Base-by-base conservation (phyloP, 2,113 vertebrate species). In the Oophaga pumilio region DNA sequence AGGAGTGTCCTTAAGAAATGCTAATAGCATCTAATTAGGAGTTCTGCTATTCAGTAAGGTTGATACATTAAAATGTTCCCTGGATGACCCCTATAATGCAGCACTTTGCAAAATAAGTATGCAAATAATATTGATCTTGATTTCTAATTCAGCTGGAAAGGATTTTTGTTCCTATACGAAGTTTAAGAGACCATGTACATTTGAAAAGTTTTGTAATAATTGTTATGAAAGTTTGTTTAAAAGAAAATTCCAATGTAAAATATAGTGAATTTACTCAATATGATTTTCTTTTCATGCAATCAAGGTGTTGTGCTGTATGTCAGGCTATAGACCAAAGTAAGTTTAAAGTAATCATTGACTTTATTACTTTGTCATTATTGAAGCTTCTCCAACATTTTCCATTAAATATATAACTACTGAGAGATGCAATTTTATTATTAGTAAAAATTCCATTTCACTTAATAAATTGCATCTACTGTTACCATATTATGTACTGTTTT, bases 271-370 rank as follows among this genome's bases (percentile, higher is more conserved):
- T 76, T 76, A 20, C 74, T 49, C 13, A 13, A 73, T 33, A 33
- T 73, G 43, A 73, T 73, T 73, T 17, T 76, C 20, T 76, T 76
- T 20, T 76, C 43, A 12, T 76, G 74, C 50, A 76, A 76, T 76
- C 74, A 76, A 43, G 33, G 33, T 43, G 33, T 49, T 76, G 74
- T n/a, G 52, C 15, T 53, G 74, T 53, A 76, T 49, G 49, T 18
- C 10, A 53, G 53, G 49, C 49, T n/a, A 20, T n/a, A 2, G 7
- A n/a, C 53, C 53, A 52, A 76, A n/a, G 74, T 9, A 20, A 50
- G 49, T 53, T 76, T 49, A 76, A 52, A 22, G 49, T 50, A n/a
- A 49, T 52, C 11, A 76, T 52, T 52, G 49, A 8, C 49, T 53
- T 43, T n/a, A 76, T 52, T 76, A 3, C 20, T 6, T 53, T 53